Percentiles rank a stretch among this genome's conserved stretches.
Evolutionary conservation across 1,140 invertebrate genomes (phyloP).

Genomic region (Oryctes rhinoceros): DNA sequence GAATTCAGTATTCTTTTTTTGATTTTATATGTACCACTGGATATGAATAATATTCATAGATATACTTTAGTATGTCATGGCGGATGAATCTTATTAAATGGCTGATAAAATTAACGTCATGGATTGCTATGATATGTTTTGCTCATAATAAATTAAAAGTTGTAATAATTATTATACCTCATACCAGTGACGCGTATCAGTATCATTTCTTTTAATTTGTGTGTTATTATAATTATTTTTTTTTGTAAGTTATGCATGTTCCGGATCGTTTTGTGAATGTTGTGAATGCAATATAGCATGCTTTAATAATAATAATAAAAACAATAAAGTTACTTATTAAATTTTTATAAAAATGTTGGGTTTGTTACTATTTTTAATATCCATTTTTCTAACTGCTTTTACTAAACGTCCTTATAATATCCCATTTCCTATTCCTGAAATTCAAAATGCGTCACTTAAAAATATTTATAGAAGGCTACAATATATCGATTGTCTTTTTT

Average conservation of each 20-base stretch:
- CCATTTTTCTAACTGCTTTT: constrained; percentile 7
- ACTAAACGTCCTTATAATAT: neutral
- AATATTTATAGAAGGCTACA: neutral
- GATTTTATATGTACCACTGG: neutral
- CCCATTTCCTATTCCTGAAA: neutral
- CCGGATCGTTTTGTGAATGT: neutral
- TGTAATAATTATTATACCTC: neutral
- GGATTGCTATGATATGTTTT: neutral
- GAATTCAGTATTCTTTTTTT: neutral
- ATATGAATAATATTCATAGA: neutral
- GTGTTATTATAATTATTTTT: neutral
- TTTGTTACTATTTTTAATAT: constrained; percentile 3
- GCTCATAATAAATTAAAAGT: neutral
- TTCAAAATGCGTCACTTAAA: neutral
- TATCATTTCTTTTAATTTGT: neutral
- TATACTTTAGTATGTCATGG: neutral
- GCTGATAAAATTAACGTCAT: too few relatives aligned
- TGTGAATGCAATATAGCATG: constrained; percentile 6
- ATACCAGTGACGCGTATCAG: neutral
- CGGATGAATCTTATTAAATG: too few relatives aligned
- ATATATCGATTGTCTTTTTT: neutral
- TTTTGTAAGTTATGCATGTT: constrained; percentile 6
- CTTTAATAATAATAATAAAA: neutral
- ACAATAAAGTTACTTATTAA: constrained; percentile 1
- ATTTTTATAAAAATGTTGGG: neutral